phyloP scores from a whole-genome alignment of 2,113 vertebrate genomes.

The Eretmochelys imbricata region DNA sequence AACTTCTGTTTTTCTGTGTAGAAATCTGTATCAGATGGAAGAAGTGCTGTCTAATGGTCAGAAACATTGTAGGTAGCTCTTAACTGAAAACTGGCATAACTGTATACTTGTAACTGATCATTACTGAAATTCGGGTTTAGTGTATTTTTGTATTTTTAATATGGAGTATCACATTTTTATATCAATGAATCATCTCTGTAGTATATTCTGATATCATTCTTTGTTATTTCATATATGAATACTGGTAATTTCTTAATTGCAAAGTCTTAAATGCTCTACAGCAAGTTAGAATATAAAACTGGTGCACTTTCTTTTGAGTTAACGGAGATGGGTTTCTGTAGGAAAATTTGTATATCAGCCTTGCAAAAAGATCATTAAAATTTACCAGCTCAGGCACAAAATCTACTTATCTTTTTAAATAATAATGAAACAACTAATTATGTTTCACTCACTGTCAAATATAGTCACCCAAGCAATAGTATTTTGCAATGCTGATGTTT shows the following conservation, averaged over 20 bases:
- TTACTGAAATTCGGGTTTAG: not conserved
- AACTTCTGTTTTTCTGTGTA: conserved; percentile 39
- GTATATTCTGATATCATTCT: not conserved
- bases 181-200: not conserved
- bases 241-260: not conserved
- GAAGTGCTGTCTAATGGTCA: conserved; percentile 57
- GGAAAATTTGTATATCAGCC: not conserved
- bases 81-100: conserved; percentile 22
- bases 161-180: not conserved
- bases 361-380: not conserved
- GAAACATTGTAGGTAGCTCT: conserved; percentile 13
- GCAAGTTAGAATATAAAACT: not conserved
- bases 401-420: conserved; percentile 11
- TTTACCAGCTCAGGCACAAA: not conserved
- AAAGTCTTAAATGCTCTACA: not conserved
- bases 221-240: not conserved
- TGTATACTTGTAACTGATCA: not conserved
- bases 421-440: not conserved
- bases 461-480: not conserved
- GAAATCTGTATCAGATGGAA: conserved; percentile 72
- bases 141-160: not conserved
- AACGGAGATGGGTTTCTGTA: not conserved
- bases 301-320: not conserved
- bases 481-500: not conserved
- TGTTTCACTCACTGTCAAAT: not conserved